Conservation (phyloP, 2,888 invertebrate species). For the Melinaea marsaeus region DNA sequence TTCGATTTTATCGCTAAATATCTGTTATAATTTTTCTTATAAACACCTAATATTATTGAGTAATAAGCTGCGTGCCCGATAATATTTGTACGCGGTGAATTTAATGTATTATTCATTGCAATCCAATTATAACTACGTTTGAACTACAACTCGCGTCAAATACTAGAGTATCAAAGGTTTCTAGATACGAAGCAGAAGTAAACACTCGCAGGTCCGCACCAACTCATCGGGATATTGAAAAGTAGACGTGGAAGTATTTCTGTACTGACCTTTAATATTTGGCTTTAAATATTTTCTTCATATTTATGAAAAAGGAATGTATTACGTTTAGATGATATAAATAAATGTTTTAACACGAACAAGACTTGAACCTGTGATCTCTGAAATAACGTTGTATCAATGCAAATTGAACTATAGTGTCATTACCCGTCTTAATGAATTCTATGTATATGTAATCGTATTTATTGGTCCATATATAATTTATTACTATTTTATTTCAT, state of each 20-base stretch:
- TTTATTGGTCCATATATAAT: no score
- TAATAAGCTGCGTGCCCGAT: background rate
- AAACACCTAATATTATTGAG: background rate
- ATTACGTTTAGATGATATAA: no score
- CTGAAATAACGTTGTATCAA: no score
- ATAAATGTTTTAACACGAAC: no score
- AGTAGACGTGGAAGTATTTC: background rate
- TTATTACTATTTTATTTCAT: no score
- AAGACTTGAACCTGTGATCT: no score
- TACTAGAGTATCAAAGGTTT: constrained; percentile 28
- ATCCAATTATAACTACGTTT: constrained; percentile 28
- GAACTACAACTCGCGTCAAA: constrained; percentile 26
- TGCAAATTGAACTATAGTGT: no score
- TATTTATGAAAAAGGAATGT: no score
- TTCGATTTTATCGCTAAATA: background rate
- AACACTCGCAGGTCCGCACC: constrained; percentile 11
- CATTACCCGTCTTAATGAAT: no score
- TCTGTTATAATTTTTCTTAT: no score
- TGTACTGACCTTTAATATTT: constrained; percentile 4
- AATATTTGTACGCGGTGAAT: background rate
- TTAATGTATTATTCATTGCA: constrained; percentile 1
- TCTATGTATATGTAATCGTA: no score
- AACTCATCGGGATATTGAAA: background rate
- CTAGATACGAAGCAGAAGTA: constrained; percentile 21
- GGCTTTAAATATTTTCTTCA: no score